These are phyloP conservation scores for Narcine bancroftii DNA, from an alignment of 2,113 vertebrate genomes.

Conservation along the genomic window DNA sequence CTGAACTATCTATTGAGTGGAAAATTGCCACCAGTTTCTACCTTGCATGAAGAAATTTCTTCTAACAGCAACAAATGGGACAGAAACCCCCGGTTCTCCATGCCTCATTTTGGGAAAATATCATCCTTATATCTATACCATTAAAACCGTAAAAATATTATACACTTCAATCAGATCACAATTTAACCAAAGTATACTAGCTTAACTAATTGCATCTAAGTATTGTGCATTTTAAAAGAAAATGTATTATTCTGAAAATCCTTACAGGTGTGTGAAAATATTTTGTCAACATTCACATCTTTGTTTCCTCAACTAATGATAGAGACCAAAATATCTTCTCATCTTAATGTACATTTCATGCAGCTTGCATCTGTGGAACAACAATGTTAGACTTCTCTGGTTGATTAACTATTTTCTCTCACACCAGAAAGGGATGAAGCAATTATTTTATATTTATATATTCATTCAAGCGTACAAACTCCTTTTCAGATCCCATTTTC, in stretches of 20 bases:
- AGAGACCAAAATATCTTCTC: neutral
- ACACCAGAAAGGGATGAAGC: neutral
- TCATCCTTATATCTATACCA: no score
- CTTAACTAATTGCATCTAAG: neutral
- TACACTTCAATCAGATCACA: no score
- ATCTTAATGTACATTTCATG: neutral
- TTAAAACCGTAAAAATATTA: no score
- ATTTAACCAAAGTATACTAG: neutral
- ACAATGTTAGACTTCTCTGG: neutral
- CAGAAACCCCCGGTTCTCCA: no score
- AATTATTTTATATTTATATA: neutral
- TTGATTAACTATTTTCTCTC: neutral
- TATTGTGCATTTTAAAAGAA: neutral
- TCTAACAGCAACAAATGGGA: no score
- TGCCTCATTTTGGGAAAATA: no score
- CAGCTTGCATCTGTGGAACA: neutral
- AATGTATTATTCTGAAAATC: neutral
- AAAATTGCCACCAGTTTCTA: no score
- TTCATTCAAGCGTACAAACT: neutral
- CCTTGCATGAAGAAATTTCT: no score
- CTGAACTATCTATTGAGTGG: no score
- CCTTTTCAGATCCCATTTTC: neutral
- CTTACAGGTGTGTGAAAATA: neutral
- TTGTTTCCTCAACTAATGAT: neutral
- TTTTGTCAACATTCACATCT: neutral